Conservation (phyloP, 2,113 vertebrate species). For the Henicopernis longicauda region DNA sequence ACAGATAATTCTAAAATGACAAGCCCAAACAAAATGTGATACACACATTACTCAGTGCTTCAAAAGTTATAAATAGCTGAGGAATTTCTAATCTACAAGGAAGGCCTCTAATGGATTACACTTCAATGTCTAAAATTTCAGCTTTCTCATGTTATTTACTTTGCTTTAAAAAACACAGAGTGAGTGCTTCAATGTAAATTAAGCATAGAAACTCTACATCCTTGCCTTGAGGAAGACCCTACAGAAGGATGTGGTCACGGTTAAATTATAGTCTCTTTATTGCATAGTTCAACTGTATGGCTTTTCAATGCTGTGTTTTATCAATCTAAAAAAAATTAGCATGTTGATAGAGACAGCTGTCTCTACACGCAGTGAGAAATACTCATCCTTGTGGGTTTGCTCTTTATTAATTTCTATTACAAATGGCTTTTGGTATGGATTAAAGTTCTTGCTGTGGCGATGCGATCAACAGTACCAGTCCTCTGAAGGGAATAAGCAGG, state of each 20-base stretch:
- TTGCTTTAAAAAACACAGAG: not conserved
- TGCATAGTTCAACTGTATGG: not conserved
- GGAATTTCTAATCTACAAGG: not conserved
- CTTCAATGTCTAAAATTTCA: not conserved
- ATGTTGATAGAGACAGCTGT: not conserved
- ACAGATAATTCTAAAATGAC: not conserved
- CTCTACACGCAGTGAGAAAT: not conserved
- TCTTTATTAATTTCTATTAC: not conserved
- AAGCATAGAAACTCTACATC: not conserved
- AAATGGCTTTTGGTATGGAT: conserved; percentile 70
- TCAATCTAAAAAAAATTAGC: not conserved
- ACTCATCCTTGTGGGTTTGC: not conserved
- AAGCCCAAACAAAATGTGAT: not conserved
- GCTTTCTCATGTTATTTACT: not conserved
- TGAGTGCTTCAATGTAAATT: not conserved
- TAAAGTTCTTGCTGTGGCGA: conserved; percentile 32
- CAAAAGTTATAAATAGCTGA: not conserved
- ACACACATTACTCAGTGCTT: not conserved
- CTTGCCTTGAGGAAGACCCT: not conserved
- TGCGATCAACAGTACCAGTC: conserved; percentile 22
- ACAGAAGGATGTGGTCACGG: not conserved
- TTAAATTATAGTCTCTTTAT: not conserved
- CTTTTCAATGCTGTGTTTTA: not conserved
- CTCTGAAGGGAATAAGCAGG: conserved; percentile 56
- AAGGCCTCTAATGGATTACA: not conserved